These are phyloP conservation scores for Trididemnum miniatum DNA, from an alignment of 23 tunicate genomes.

Conservation along the genomic window DNA sequence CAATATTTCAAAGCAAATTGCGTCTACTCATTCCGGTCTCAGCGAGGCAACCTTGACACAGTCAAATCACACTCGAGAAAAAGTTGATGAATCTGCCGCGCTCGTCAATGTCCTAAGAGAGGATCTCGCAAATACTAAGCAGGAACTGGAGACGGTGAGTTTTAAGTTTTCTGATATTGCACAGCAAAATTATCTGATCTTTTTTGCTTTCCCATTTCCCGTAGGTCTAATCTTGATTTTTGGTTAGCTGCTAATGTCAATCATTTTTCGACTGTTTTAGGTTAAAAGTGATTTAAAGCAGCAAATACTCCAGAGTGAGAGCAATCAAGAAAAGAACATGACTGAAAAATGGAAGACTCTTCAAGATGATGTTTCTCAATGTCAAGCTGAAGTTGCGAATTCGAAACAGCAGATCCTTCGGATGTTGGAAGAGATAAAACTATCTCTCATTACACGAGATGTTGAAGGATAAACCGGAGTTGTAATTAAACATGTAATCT, in stretches of 20 bases:
- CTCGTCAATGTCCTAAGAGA: conserved; percentile 38
- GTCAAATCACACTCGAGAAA: conserved; percentile 60
- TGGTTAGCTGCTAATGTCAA: no score
- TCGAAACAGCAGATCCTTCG: conserved; percentile 46
- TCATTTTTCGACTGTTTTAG: no score
- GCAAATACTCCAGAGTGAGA: conserved; percentile 44
- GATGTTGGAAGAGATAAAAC: conserved; percentile 78
- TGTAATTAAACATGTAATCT: no score
- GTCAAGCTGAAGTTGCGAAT: conserved; percentile 52
- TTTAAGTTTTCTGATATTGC: no score
- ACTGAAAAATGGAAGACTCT: conserved; percentile 53
- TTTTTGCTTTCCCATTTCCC: no score
- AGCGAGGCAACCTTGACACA: conserved; percentile 46
- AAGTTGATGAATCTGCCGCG: conserved; percentile 55
- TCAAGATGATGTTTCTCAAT: conserved; percentile 40
- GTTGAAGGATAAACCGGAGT: no score
- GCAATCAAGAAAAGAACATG: conserved; percentile 45
- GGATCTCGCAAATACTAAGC: conserved; percentile 59
- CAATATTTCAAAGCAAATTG: conserved; percentile 37
- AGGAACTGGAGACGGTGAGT: conserved; percentile 43
- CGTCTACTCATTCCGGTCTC: conserved; percentile 52
- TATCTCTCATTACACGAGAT: conserved; percentile 60
- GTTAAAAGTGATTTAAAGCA: conserved; percentile 39
- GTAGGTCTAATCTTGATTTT: no score
- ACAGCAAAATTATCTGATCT: no score